Evolutionary conservation across 2,888 invertebrate genomes (phyloP).

Genomic region (Drosophila recens): DNA sequence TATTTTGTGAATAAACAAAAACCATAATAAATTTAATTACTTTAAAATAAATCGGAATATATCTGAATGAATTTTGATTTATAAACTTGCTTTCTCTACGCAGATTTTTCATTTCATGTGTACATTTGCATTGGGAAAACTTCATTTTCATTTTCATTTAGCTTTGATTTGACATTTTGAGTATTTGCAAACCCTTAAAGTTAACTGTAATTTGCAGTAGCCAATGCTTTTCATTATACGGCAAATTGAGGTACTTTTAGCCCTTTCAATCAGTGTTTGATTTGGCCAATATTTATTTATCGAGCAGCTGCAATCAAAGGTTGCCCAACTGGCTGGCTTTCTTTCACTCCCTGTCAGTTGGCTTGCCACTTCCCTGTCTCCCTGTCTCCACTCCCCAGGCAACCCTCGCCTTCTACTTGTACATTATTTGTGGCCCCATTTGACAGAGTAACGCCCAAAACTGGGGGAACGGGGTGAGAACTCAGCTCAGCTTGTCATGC

Average conservation of each 20-base stretch:
- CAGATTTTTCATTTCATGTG: not conserved
- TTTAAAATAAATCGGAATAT: conserved; percentile 1
- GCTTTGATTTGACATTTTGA: conserved; percentile 2
- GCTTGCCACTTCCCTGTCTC: not conserved
- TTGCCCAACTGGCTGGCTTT: conserved; percentile 16
- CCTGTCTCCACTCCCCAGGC: not conserved
- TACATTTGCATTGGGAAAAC: conserved; percentile 7
- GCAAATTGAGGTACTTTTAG: conserved; percentile 33
- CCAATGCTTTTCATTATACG: conserved; percentile 36
- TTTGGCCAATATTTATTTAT: conserved; percentile 73
- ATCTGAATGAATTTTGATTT: too few relatives aligned
- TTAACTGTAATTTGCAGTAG: conserved; percentile 12
- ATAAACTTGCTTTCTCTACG: not conserved
- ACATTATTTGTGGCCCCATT: conserved; percentile 50
- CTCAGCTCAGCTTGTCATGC: conserved; percentile 29
- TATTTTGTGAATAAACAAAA: conserved; percentile 29
- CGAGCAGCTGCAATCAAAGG: conserved; percentile 63
- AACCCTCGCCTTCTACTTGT: conserved; percentile 10
- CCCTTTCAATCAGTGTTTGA: conserved; percentile 64
- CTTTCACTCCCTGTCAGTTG: conserved; percentile 7
- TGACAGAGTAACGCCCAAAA: conserved; percentile 7
- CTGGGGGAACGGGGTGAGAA: conserved; percentile 4
- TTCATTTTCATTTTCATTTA: conserved; percentile 12
- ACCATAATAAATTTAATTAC: conserved; percentile 14
- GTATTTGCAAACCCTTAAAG: conserved; percentile 4